These are phyloP conservation scores for Chironomus riparius DNA, from an alignment of 2,888 invertebrate genomes.

Conservation along the genomic window DNA sequence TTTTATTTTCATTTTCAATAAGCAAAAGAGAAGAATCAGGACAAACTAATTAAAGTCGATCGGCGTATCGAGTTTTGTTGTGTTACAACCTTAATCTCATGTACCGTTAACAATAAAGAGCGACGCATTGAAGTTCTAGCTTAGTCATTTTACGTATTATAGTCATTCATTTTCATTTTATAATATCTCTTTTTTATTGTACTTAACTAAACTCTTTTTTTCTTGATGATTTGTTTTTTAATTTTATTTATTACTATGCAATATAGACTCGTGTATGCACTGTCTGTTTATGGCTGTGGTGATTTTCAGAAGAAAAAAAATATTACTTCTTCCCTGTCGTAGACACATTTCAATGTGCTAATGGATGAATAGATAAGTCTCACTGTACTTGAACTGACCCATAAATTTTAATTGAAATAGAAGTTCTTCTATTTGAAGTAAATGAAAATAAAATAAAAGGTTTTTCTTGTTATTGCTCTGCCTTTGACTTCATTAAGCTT, in stretches of 20 bases:
- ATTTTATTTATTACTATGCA: background rate
- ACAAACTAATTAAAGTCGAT: conserved; percentile 25
- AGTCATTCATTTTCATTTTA: no score
- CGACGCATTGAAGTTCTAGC: conserved; percentile 8
- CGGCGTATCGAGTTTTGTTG: background rate
- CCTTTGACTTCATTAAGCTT: no score
- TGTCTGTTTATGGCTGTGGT: no score
- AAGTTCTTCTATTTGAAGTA: background rate
- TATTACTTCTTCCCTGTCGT: no score
- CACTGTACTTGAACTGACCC: conserved; percentile 10
- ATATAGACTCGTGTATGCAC: no score
- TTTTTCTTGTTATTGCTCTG: no score
- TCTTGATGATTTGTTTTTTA: background rate
- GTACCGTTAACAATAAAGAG: conserved; percentile 18
- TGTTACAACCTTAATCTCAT: conserved; percentile 25
- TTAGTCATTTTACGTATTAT: background rate
- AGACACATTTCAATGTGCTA: conserved; percentile 15
- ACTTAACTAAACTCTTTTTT: background rate
- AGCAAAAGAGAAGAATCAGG: conserved; percentile 2
- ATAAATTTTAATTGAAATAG: conserved; percentile 21
- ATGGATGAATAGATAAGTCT: conserved; percentile 5
- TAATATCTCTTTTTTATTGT: no score
- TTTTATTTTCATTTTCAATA: no score
- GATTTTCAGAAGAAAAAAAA: background rate
- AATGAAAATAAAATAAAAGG: background rate